Base-by-base conservation (phyloP, 2,888 invertebrate species). In the Heteromyza rotundicornis region DNA sequence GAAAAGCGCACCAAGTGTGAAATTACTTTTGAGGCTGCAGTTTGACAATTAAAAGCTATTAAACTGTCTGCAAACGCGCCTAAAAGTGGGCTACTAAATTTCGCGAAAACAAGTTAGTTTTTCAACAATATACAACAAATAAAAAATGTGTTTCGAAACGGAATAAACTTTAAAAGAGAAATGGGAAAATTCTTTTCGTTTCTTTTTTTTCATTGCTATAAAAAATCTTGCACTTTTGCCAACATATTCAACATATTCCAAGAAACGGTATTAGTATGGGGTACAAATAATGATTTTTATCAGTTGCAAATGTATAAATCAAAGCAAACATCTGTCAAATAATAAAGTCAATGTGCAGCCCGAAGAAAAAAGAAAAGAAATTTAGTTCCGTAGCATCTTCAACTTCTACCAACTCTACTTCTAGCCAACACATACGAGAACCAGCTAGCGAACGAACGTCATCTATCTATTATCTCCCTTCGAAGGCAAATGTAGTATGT, bases 1-100 rank as follows among this genome's bases (percentile, higher is more conserved):
- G 50, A 56, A 69, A 76, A 76, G 65, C 67, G 62, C 77, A 77
- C 56, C 75, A 68, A 77, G 76, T 77, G 77, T 77, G 77, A 77
- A 77, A 77, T 77, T 77, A 77, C 76, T 76, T 77, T 76, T 72
- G 74, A 73, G 22, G 20, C 23, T 27, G 47, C 20, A 19, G 20
- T n/a, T 17, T 20, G 47, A 20, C 74, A 77, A 75, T 77, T 77
- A 75, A 74, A 76, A 70, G 70, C 74, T 73, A 75, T 76, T 76
- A 76, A 77, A 70, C 69, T 70, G 77, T 76, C 75, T 75, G 65
- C 68, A 57, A 68, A 69, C n/a, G 40, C 40, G 17, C 17, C 47
- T 44, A 59, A 57, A 47, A 47, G 47, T 57, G 47, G 55, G 51
- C 63, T 51, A 47, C 50, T 50, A 17, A 51, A 36, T 47, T n/a